Percentiles rank a stretch among this genome's conserved stretches.
These are phyloP conservation scores for Phaonia tiefii DNA, from an alignment of 2,888 invertebrate genomes.

Conservation along the genomic window DNA sequence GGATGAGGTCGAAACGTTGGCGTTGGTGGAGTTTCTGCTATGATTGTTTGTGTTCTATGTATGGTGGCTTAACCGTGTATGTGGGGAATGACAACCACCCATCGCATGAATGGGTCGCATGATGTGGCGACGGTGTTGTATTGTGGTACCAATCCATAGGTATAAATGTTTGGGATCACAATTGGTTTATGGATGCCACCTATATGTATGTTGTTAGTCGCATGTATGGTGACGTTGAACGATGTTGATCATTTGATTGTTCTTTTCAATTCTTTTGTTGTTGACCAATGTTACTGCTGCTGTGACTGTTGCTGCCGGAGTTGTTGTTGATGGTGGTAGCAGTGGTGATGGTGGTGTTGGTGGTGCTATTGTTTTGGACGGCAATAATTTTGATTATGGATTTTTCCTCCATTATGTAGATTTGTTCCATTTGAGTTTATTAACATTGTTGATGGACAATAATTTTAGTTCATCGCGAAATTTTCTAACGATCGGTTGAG, in stretches of 20 bases:
- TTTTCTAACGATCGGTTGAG: slow-evolving; percentile 78
- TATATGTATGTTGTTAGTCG: slow-evolving; percentile 41
- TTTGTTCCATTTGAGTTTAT: slow-evolving; percentile 59
- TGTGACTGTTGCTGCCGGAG: slow-evolving; percentile 17
- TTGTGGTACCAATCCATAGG: slow-evolving; percentile 31
- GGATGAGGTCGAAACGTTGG: slow-evolving; percentile 14
- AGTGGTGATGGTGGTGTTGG: not conserved
- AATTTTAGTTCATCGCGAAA: slow-evolving; percentile 76
- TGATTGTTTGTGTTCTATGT: slow-evolving; percentile 3
- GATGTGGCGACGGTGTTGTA: slow-evolving; percentile 35
- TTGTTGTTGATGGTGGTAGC: not conserved
- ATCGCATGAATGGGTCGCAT: too few relatives aligned
- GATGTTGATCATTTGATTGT: slow-evolving; percentile 37
- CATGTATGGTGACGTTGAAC: slow-evolving; percentile 23
- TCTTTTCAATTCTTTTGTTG: slow-evolving; percentile 51
- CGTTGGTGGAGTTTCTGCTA: slow-evolving; percentile 24
- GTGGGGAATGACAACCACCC: not conserved
- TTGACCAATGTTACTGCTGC: slow-evolving; percentile 25
- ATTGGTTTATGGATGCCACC: slow-evolving; percentile 51
- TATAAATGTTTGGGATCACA: slow-evolving; percentile 39
- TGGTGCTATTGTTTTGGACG: slow-evolving; percentile 23
- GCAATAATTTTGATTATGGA: slow-evolving; percentile 62
- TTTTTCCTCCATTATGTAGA: slow-evolving; percentile 56
- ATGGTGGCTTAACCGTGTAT: not conserved
- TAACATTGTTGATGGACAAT: slow-evolving; percentile 62